Evolutionary conservation across 2,113 vertebrate species (phyloP).

Genomic region (Nesogale talazaci): DNA sequence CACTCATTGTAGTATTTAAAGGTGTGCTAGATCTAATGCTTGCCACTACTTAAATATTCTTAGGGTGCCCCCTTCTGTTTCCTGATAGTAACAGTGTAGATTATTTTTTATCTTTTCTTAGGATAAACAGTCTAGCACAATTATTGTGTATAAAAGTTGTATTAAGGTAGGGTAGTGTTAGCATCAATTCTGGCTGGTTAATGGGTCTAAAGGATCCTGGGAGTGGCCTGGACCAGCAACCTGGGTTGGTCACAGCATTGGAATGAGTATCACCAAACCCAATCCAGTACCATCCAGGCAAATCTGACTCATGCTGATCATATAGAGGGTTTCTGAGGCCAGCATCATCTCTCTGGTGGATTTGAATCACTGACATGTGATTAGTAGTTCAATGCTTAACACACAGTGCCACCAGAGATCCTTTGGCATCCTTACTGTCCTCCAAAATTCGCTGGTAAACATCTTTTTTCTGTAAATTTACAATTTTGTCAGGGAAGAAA

Average conservation of each 20-base stretch:
- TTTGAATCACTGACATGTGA: too few species aligned
- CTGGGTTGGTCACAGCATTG: not conserved
- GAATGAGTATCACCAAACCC: not conserved
- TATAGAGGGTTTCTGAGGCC: too few species aligned
- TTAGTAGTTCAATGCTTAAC: too few species aligned
- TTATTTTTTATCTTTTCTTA: not conserved
- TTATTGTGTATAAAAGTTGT: not conserved
- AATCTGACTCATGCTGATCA: too few species aligned
- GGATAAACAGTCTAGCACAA: not conserved
- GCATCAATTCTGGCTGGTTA: not conserved
- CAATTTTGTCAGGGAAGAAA: not conserved
- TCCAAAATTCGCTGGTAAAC: not conserved
- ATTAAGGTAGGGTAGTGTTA: not conserved
- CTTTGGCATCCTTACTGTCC: not conserved
- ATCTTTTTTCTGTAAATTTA: not conserved
- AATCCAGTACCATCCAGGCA: too few species aligned
- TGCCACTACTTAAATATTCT: slow-evolving; percentile 58
- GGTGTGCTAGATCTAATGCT: not conserved
- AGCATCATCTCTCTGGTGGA: too few species aligned
- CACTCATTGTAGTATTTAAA: not conserved
- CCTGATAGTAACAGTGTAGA: not conserved
- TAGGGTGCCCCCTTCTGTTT: slow-evolving; percentile 79
- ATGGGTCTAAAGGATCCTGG: not conserved
- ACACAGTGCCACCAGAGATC: too few species aligned
- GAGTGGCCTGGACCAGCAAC: not conserved